Evolutionary conservation across 2,113 vertebrate species (phyloP).

Genomic region (Henicopernis longicauda): DNA sequence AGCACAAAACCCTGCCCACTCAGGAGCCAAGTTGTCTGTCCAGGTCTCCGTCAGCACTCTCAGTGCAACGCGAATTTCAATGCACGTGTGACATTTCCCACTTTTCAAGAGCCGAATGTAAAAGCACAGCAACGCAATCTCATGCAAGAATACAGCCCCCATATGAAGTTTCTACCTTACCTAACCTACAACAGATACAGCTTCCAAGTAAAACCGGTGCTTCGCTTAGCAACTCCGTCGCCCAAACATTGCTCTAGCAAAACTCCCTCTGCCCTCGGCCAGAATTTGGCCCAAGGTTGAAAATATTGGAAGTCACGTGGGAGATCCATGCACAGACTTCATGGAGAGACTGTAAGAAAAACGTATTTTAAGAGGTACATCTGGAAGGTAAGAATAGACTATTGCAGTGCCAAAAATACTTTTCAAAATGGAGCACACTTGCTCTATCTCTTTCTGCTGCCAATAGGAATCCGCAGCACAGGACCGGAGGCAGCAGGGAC

Average conservation of each 20-base stretch:
- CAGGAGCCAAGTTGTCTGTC: too few relatives aligned
- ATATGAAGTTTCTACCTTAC: not conserved
- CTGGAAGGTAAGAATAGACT: constrained; percentile 26
- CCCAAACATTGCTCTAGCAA: not conserved
- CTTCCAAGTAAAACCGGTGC: not conserved
- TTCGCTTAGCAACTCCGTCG: rapidly evolving
- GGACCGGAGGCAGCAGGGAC: constrained; percentile 20
- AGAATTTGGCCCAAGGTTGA: not conserved
- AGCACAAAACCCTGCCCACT: not conserved
- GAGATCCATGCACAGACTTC: not conserved
- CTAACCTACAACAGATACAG: not conserved
- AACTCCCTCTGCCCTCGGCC: not conserved
- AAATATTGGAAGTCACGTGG: not conserved
- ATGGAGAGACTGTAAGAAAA: not conserved
- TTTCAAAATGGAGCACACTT: constrained; percentile 30
- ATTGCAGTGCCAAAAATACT: not conserved
- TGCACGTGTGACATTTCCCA: rapidly evolving
- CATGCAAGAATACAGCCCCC: not conserved
- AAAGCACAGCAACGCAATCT: not conserved
- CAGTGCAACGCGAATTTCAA: not conserved
- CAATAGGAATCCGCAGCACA: not conserved
- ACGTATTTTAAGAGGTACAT: not conserved
- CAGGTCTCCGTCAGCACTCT: not conserved
- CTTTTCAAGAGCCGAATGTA: not conserved
- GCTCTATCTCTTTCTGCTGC: not conserved